Conservation (phyloP, 2,113 vertebrate genomes). For the Cricetomys ansorgei region DNA sequence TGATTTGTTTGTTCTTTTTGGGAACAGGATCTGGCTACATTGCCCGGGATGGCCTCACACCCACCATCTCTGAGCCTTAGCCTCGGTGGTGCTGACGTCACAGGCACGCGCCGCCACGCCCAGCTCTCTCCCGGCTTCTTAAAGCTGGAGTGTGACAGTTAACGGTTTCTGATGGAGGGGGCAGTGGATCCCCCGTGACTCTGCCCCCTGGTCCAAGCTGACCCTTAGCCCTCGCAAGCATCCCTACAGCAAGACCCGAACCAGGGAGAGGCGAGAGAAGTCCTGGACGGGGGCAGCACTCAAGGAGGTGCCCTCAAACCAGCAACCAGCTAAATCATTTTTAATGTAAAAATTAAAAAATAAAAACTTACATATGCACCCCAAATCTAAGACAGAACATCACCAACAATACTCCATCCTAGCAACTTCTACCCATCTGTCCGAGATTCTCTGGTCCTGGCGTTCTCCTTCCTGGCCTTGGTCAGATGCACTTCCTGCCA, state of each 20-base stretch:
- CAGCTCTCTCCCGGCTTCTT: not conserved
- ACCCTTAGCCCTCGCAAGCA: not conserved
- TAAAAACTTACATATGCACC: not conserved
- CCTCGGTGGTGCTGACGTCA: not conserved
- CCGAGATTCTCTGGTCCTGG: not conserved
- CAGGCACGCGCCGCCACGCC: not conserved
- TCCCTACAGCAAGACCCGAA: not conserved
- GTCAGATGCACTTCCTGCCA: not conserved
- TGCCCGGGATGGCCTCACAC: not conserved
- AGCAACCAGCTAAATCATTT: not conserved
- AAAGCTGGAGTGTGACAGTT: not conserved
- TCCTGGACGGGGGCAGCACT: not conserved
- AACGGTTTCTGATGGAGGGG: not conserved
- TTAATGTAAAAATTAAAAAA: not conserved
- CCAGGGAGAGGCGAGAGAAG: not conserved
- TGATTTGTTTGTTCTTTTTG: not conserved
- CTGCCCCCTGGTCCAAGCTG: not conserved
- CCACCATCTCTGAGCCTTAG: not conserved
- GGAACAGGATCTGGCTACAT: not conserved
- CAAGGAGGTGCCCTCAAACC: not conserved
- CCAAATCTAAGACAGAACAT: not conserved
- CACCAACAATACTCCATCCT: not conserved
- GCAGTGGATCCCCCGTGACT: fast-evolving
- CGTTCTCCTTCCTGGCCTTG: not conserved
- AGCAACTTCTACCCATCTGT: too few species aligned